These are phyloP conservation scores for Hydraecia micacea DNA, from an alignment of 2,888 invertebrate genomes.

Conservation along the genomic window DNA sequence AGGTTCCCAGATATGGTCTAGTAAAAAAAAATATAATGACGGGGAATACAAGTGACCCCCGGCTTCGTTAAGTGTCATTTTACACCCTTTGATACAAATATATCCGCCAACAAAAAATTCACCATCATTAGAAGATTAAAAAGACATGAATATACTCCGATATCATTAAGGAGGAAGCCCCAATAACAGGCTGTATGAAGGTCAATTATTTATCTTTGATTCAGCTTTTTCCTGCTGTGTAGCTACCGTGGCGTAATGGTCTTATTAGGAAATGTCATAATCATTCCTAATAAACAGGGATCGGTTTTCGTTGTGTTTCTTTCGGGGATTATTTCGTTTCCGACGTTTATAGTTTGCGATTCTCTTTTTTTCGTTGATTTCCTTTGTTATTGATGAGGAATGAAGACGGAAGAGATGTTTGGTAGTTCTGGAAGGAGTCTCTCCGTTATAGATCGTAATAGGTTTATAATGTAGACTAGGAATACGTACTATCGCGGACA, in stretches of 20 bases:
- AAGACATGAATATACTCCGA: conserved; percentile 16
- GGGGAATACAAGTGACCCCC: neutral
- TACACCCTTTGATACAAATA: neutral
- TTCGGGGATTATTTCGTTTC: conserved; percentile 2
- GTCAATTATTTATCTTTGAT: conserved; percentile 56
- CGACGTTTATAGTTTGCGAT: neutral
- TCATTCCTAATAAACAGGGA: conserved; percentile 39
- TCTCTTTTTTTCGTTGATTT: conserved; percentile 2
- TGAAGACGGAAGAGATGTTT: neutral
- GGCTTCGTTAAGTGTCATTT: neutral
- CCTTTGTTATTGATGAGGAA: conserved; percentile 20
- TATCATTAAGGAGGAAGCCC: conserved; percentile 21
- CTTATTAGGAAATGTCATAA: conserved; percentile 49
- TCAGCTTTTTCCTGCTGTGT: conserved; percentile 51
- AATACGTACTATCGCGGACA: neutral
- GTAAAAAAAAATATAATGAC: neutral
- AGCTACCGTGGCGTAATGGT: conserved; percentile 38
- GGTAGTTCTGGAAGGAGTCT: neutral
- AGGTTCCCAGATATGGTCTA: too few species aligned
- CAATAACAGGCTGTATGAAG: conserved; percentile 19
- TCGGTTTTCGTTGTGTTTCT: conserved; percentile 14
- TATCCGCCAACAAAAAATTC: neutral
- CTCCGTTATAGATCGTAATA: neutral
- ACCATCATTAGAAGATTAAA: conserved; percentile 39
- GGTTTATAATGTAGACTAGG: neutral